Base-by-base conservation (phyloP, 2,113 vertebrate genomes). In the Paramormyrops kingsleyae region DNA sequence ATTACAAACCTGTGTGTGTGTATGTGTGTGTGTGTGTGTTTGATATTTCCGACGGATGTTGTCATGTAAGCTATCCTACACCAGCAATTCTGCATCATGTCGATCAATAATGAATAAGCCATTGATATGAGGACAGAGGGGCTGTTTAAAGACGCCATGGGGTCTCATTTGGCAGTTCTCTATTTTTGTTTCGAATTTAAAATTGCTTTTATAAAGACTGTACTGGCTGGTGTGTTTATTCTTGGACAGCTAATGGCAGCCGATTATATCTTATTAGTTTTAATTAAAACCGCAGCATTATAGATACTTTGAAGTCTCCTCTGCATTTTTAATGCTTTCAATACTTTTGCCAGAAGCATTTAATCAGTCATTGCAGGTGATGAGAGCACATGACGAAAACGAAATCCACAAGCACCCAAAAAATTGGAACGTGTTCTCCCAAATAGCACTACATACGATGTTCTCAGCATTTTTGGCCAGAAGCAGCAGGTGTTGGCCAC, bases 131-230 rank as follows among this genome's bases (percentile, higher is more conserved):
- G 46, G 19, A 31, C n/a, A 50, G 3, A n/a, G 42, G 35, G 35
- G 35, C 31, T 53, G 62, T 88, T 47, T n/a, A 19, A 77, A 62
- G 62, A 27, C 12, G n/a, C 44, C 8, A 10, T 8, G 1, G 83
- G n/a, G 21, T 42, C 44, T 24, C 24, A 84, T 12, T 47, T 80
- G 35, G 83, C 6, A 84, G 24, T 10, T 49, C 66, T 88, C 62
- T 66, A 10, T 42, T 70, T 70, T 89, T 46, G 35, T 39, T 70
- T 70, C 89, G 9, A 87, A 90, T 92, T 89, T 88, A 90, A 74
- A 89, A 59, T 35, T 21, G 87, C 44, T 83, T 74, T 90, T 21
- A 19, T 42, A 44, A 21, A 83, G 17, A 9, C 42, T 83, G 1
- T 83, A 42, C 77, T 83, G 35, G 19, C 77, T 44, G 42, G 13